phyloP scores from a whole-genome alignment of 92 coral and sea anemone species.

The Epizoanthus illoricatus region DNA sequence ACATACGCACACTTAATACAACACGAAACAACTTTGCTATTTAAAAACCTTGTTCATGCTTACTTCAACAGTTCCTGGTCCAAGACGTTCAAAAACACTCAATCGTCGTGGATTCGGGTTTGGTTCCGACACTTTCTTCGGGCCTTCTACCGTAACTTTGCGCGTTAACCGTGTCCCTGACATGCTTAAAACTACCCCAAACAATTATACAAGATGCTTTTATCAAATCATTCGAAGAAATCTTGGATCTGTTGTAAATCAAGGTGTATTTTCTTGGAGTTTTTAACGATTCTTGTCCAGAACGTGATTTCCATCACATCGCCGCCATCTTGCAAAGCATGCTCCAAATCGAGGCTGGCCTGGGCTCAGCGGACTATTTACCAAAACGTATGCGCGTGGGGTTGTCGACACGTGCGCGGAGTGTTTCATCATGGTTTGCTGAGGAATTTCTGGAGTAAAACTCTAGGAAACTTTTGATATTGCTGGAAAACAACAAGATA shows the following conservation, averaged over 20 bases:
- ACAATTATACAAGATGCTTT: not conserved
- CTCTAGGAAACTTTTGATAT: not conserved
- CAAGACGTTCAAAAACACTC: conserved; percentile 97
- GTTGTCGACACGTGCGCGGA: conserved; percentile 37
- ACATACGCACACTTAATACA: not conserved
- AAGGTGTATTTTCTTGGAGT: not conserved
- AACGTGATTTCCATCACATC: not conserved
- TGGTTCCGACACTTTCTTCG: conserved; percentile 78
- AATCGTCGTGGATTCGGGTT: conserved; percentile 58
- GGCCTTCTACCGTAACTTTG: conserved; percentile 94
- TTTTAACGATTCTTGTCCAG: not conserved
- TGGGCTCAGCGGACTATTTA: conserved; percentile 6
- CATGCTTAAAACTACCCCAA: conserved; percentile 48
- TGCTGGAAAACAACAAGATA: not conserved
- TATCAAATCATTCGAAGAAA: not conserved
- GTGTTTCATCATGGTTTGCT: conserved; percentile 8
- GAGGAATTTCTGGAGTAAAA: not conserved
- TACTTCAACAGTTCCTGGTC: conserved; percentile 96
- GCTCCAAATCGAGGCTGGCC: conserved; percentile 21
- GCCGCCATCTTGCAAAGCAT: conserved; percentile 26
- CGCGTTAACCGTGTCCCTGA: conserved; percentile 95
- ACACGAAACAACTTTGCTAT: no score
- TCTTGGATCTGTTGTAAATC: not conserved
- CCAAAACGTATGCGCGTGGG: conserved; percentile 11
- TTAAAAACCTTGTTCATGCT: not conserved